Conservation (phyloP, 2,113 vertebrate species). For the Oplegnathus fasciatus region DNA sequence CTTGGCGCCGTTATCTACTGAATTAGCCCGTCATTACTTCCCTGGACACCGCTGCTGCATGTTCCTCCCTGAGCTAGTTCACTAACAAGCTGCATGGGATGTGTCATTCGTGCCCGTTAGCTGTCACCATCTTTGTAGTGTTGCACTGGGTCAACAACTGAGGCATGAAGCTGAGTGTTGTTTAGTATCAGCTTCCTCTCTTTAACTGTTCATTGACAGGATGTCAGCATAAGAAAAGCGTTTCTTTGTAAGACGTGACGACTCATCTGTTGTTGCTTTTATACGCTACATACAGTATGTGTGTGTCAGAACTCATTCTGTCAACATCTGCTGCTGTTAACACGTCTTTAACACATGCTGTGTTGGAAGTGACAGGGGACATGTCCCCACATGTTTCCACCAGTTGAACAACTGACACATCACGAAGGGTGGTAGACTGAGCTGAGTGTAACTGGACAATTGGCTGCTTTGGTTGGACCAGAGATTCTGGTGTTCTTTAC, state of each 20-base stretch:
- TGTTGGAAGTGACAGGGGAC: slow-evolving; percentile 8
- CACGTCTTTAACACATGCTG: slow-evolving; percentile 1
- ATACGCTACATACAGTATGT: background rate
- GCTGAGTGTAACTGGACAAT: background rate
- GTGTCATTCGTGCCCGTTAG: slow-evolving; percentile 42
- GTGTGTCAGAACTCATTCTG: background rate
- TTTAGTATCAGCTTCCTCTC: background rate
- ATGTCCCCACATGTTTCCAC: background rate
- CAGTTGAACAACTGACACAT: background rate
- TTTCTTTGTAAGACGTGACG: background rate
- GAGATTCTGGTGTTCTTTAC: background rate
- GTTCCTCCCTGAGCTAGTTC: slow-evolving; percentile 45
- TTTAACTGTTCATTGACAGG: background rate
- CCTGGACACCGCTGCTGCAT: slow-evolving; percentile 43
- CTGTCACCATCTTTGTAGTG: slow-evolving; percentile 47
- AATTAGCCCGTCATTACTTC: slow-evolving; percentile 54
- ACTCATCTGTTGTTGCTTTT: background rate
- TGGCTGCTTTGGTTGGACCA: background rate
- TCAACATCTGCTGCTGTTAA: slow-evolving; percentile 34
- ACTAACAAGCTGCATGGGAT: slow-evolving; percentile 45
- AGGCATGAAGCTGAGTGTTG: background rate
- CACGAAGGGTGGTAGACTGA: background rate
- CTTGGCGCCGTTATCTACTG: slow-evolving; percentile 55
- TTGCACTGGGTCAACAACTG: slow-evolving; percentile 8
- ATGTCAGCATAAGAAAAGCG: background rate